Base-by-base conservation (phyloP, 2,888 invertebrate genomes). In the Hypomecis punctinalis region DNA sequence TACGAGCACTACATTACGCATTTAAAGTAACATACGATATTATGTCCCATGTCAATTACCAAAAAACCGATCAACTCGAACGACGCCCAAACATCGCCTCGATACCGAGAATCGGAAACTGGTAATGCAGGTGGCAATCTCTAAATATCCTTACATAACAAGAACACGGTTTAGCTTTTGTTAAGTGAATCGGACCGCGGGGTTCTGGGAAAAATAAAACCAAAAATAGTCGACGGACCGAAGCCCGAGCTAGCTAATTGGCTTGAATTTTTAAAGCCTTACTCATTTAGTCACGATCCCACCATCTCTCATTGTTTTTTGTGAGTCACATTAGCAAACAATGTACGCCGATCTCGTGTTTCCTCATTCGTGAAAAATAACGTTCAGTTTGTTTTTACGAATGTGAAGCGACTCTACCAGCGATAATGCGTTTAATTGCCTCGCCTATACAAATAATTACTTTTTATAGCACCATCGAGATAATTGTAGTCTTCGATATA, bases 271-370 rank as follows among this genome's bases (percentile, higher is more conserved):
- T 90, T 89, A 83, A 87, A 85, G 80, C 76, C 84, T 92, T 90
- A 91, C 89, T 92, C 91, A 90, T 83, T 92, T 90, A 91, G 89
- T 92, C 91, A 90, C 85, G 80, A 76, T 68, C 66, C 76, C 73
- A 71, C 76, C 79, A 83, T 81, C 82, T 86, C 82, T 77, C 76
- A 75, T 78, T 79, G 79, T 77, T 71, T 83, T 81, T 81, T 82
- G 82, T 91, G 91, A 91, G 76, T 91, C 90, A 91, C 79, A 76
- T 76, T 79, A 67, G 69, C 79, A 76, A 80, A 84, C 81, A 83
- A 82, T 81, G 79, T 81, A 70, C 63, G 61, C 60, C 71, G 73
- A 76, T 73, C 69, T 75, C 73, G 69, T 71, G 76, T 85, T 85
- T 85, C 82, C 84, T 85, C 74, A 72, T 81, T 79, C 76, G 77